phyloP scores from a whole-genome alignment of 2,797 vertebrate species.

The Argentina silus region DNA sequence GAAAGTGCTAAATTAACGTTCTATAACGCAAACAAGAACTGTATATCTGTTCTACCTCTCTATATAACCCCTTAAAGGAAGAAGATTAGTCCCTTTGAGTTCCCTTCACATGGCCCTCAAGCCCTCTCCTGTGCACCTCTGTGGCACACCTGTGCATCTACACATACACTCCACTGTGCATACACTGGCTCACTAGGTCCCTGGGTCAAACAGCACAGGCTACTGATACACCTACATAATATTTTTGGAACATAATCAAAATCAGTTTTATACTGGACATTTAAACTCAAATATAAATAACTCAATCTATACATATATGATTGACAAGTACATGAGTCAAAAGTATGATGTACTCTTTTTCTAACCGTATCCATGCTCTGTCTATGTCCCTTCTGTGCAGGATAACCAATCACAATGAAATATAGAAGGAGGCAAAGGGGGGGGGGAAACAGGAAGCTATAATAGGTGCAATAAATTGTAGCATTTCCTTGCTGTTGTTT shows the following conservation, averaged over 20 bases:
- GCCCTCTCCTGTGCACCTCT: constrained; percentile 42
- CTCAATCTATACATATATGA: constrained; percentile 70
- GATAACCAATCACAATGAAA: constrained; percentile 50
- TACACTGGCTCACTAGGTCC: constrained; percentile 75
- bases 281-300: constrained; percentile 78
- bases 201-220: constrained; percentile 63
- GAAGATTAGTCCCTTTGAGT: constrained; percentile 42
- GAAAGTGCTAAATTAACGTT: constrained; percentile 81
- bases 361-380: constrained; percentile 20
- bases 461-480: constrained; percentile 37
- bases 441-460: constrained; percentile 46
- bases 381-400: constrained; percentile 42
- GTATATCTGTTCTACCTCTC: constrained; percentile 34
- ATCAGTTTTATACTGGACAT: constrained; percentile 67
- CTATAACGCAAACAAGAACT: constrained; percentile 61
- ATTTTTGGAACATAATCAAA: constrained; percentile 58
- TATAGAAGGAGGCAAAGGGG: constrained; percentile 36
- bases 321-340: constrained; percentile 51
- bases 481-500: constrained; percentile 17
- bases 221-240: constrained; percentile 58
- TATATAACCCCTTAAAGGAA: constrained; percentile 41
- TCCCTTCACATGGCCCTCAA: constrained; percentile 53
- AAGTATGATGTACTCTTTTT: constrained; percentile 8
- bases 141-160: constrained; percentile 55
- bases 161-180: constrained; percentile 58